phyloP scores from a whole-genome alignment of 2,113 vertebrate species.

The Nesospiza acunhae region DNA sequence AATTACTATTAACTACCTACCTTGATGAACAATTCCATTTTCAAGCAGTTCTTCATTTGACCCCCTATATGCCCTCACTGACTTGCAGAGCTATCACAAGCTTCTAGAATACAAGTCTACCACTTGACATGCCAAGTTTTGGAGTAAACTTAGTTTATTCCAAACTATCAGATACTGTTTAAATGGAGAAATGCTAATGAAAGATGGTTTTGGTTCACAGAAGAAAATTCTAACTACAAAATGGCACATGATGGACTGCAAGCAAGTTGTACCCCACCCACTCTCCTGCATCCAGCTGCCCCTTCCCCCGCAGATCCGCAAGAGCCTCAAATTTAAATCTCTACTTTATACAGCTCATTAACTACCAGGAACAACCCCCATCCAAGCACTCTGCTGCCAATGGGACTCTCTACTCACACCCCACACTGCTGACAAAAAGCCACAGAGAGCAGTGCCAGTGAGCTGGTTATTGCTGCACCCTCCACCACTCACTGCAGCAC shows the following conservation, averaged over 20 bases:
- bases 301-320: background rate
- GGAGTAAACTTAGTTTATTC: background rate
- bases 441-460: background rate
- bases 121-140: background rate
- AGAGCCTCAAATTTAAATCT: background rate
- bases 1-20: background rate
- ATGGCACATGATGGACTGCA: background rate
- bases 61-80: background rate
- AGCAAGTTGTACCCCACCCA: background rate
- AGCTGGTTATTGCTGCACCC: background rate
- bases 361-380: background rate
- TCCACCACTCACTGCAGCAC: background rate
- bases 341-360: background rate
- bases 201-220: background rate
- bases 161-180: background rate
- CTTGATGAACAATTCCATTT: background rate
- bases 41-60: background rate
- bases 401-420: background rate
- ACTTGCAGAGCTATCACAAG: background rate
- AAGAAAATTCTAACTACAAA: background rate
- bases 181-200: background rate
- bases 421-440: background rate
- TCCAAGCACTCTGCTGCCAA: background rate
- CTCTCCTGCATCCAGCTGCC: background rate
- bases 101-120: background rate